Percentiles rank a stretch among this genome's conserved stretches.
Evolutionary conservation across 2,113 vertebrate species (phyloP).

Genomic region (Lipophrys pholis): DNA sequence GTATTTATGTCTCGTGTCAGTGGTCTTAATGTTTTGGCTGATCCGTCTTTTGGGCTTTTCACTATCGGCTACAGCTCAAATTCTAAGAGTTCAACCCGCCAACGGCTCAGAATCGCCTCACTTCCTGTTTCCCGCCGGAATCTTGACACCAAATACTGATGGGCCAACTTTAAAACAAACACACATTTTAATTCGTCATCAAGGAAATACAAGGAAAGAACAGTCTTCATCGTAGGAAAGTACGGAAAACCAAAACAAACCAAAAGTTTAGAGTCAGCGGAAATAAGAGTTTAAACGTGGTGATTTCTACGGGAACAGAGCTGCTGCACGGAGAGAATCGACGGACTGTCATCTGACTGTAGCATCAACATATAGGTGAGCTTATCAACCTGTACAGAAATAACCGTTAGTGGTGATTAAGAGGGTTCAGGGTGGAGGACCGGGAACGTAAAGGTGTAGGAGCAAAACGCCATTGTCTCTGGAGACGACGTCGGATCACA

Average conservation of each 20-base stretch:
- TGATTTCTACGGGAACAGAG: constrained; percentile 5
- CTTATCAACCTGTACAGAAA: constrained; percentile 50
- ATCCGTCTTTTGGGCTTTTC: no score
- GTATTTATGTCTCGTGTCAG: no score
- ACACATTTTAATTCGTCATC: constrained; percentile 58
- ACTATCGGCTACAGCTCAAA: no score
- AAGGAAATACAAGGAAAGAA: constrained; percentile 60
- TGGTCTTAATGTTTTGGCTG: no score
- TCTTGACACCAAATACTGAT: background rate
- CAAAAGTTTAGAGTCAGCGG: constrained; percentile 20
- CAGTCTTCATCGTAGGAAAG: constrained; percentile 52
- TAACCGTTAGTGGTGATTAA: constrained; percentile 19
- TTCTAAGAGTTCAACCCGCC: no score
- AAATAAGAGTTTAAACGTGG: no score
- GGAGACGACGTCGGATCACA: constrained; percentile 75
- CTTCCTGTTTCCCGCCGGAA: no score
- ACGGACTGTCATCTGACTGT: background rate
- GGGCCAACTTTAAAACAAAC: constrained; percentile 38
- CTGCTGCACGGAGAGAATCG: background rate
- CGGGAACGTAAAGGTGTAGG: background rate
- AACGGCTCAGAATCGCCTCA: no score
- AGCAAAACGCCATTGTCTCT: no score
- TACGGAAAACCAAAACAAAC: constrained; percentile 24
- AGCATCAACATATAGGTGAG: constrained; percentile 3
- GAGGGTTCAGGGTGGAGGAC: constrained; percentile 5